A percentile compares a stretch with the other conserved stretches of the same genome.
Conservation (phyloP, 2,888 invertebrate species). For the Galeruca laticollis region DNA sequence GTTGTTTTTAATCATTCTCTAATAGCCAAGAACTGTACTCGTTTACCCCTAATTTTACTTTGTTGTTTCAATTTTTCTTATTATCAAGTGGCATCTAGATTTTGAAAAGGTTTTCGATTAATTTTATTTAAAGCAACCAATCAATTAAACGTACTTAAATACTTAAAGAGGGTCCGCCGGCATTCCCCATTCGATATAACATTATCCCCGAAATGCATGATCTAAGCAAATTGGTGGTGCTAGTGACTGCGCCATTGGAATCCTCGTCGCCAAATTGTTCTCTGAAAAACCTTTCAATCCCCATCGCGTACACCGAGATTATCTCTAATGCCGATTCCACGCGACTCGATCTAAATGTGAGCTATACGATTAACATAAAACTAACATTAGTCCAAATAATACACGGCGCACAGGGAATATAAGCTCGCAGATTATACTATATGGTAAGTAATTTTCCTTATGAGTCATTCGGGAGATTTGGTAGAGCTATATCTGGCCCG, state of each 20-base stretch:
- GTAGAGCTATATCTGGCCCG: conserved; percentile 4
- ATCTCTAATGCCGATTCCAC: conserved; percentile 56
- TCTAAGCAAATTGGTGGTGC: conserved; percentile 17
- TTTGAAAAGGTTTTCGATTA: too few relatives aligned
- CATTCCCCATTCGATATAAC: conserved; percentile 1
- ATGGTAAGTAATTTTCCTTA: conserved; percentile 16
- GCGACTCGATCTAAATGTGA: conserved; percentile 55
- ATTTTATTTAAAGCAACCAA: too few relatives aligned
- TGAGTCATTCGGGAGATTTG: conserved; percentile 14
- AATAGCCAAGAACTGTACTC: too few relatives aligned
- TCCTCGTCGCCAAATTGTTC: conserved; percentile 16
- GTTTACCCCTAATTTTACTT: too few relatives aligned
- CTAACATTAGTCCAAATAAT: conserved; percentile 56
- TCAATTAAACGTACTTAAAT: not conserved
- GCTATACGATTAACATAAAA: conserved; percentile 60
- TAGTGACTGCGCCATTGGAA: conserved; percentile 7
- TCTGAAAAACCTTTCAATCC: conserved; percentile 50
- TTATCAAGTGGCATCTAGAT: too few relatives aligned
- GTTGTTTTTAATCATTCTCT: too few relatives aligned
- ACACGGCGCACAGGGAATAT: conserved; percentile 16
- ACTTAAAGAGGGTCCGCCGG: not conserved
- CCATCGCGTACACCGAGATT: conserved; percentile 56
- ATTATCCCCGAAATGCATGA: conserved; percentile 5
- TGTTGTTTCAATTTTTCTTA: too few relatives aligned
- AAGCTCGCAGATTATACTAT: conserved; percentile 7